phyloP scores from a whole-genome alignment of 2,113 vertebrate genomes.

The Cyanoliseus patagonus region DNA sequence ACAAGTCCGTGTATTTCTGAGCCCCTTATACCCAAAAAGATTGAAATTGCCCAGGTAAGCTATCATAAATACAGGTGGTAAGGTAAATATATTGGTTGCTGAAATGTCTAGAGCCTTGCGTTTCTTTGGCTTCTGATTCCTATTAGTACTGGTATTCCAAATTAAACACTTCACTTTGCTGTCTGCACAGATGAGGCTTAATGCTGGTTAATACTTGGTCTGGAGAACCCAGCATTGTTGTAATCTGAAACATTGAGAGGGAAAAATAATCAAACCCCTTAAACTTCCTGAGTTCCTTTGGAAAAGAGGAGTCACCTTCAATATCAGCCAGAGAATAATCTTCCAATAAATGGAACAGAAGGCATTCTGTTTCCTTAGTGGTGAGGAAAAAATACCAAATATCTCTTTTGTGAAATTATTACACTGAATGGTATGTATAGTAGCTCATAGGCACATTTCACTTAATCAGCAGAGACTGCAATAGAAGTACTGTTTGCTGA shows the following conservation, averaged over 20 bases:
- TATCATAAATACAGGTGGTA: neutral
- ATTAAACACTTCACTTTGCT: neutral
- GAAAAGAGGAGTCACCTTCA: neutral
- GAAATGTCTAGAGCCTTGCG: neutral
- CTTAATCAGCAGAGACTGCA: slow-evolving; percentile 69
- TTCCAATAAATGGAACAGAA: neutral
- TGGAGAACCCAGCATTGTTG: neutral
- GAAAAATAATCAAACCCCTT: neutral
- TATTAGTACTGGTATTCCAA: neutral
- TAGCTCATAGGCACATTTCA: slow-evolving; percentile 48
- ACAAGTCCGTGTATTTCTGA: slow-evolving; percentile 42
- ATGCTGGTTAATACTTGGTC: slow-evolving; percentile 28
- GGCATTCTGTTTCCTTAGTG: neutral
- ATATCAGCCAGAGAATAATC: neutral
- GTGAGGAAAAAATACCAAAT: neutral
- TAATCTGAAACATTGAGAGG: neutral
- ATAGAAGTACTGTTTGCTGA: slow-evolving; percentile 70
- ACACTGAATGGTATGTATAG: slow-evolving; percentile 43
- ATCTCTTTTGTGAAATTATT: neutral
- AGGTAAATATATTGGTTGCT: neutral
- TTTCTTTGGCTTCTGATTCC: neutral
- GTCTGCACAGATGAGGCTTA: neutral
- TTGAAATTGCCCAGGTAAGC: slow-evolving; percentile 55
- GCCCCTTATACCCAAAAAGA: slow-evolving; percentile 58
- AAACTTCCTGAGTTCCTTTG: neutral